These are phyloP conservation scores for Cardinalis cardinalis DNA, from an alignment of 2,113 vertebrate genomes.

Conservation along the genomic window DNA sequence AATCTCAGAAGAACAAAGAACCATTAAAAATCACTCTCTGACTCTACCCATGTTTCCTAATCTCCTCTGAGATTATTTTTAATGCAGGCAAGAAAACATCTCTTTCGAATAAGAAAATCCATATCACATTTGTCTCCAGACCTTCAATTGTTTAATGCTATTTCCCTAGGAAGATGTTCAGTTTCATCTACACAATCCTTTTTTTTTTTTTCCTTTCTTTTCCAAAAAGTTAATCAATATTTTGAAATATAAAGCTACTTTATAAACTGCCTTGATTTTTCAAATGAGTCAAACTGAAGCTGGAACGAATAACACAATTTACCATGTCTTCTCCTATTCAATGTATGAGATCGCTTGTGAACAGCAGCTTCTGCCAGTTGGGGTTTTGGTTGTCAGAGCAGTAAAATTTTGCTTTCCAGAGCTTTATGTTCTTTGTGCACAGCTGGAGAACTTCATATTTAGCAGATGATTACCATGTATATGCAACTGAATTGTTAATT, in stretches of 20 bases:
- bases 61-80: background rate
- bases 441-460: background rate
- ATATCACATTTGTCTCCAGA: background rate
- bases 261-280: background rate
- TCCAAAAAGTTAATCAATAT: background rate
- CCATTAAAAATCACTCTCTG: background rate
- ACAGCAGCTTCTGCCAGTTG: background rate
- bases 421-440: background rate
- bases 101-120: background rate
- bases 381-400: background rate
- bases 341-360: rapidly evolving
- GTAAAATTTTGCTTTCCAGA: background rate
- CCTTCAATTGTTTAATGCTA: background rate
- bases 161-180: background rate
- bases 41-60: background rate
- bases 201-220: background rate
- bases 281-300: background rate
- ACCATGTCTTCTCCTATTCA: background rate
- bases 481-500: background rate
- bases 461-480: background rate
- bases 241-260: background rate
- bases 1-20: background rate
- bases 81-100: background rate
- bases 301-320: background rate
- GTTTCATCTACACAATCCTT: background rate